A percentile compares a stretch with the other conserved stretches of the same genome.
phyloP scores from a whole-genome alignment of 2,888 invertebrate species.

The Chelonus formosanus region DNA sequence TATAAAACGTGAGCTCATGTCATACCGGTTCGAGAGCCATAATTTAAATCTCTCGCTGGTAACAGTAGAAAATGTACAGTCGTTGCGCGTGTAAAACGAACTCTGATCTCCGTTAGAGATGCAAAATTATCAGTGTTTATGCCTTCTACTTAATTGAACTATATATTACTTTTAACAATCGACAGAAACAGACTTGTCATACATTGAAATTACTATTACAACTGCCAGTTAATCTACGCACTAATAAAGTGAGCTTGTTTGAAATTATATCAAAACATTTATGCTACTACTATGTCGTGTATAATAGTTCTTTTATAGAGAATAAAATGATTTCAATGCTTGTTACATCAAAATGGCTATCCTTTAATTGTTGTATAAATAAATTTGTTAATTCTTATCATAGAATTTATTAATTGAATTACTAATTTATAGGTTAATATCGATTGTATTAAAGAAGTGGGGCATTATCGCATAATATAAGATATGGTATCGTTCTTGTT shows the following conservation, averaged over 20 bases:
- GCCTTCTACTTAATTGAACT: constrained; percentile 3
- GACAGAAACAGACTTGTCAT: constrained; percentile 5
- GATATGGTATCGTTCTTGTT: constrained; percentile 29
- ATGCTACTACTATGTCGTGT: background rate
- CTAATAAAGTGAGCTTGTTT: constrained; percentile 17
- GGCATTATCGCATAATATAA: constrained; percentile 24
- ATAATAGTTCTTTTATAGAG: background rate
- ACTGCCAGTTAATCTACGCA: constrained; percentile 1
- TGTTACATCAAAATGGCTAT: too few species aligned
- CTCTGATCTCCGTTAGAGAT: constrained; percentile 13
- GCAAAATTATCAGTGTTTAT: constrained; percentile 13
- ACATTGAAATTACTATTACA: constrained; percentile 4
- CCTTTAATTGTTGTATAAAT: too few species aligned
- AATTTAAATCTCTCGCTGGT: too few species aligned
- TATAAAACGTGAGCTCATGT: too few species aligned
- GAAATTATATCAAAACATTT: constrained; percentile 6
- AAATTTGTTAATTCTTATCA: too few species aligned
- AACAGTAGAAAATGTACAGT: constrained; percentile 2
- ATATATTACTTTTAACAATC: constrained; percentile 9
- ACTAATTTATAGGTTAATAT: background rate
- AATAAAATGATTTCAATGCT: background rate
- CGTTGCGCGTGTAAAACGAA: constrained; percentile 11
- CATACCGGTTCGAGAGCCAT: too few species aligned
- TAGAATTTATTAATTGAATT: too few species aligned
- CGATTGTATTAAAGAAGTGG: constrained; percentile 17